These are phyloP conservation scores for Octodon degus DNA, from an alignment of 2,113 vertebrate genomes.

Conservation along the genomic window DNA sequence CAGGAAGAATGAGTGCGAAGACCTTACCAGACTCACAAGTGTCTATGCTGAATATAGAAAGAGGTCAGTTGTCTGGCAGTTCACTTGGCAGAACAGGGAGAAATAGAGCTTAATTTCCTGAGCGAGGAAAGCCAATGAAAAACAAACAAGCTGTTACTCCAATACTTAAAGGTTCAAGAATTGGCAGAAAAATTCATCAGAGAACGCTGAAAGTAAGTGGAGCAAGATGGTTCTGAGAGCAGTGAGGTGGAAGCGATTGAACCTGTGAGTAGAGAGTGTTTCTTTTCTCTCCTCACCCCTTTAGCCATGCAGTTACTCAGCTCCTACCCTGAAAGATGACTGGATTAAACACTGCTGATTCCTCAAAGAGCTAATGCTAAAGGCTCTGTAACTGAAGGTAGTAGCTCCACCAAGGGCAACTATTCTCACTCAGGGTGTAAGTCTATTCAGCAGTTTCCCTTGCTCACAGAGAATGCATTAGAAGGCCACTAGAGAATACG, in stretches of 20 bases:
- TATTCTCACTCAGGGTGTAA: neutral
- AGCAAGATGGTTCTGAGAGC: neutral
- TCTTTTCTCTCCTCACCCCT: neutral
- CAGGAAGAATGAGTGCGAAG: neutral
- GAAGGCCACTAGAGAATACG: neutral
- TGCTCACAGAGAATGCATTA: no score
- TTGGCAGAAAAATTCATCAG: neutral
- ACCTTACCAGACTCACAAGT: neutral
- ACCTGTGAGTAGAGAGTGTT: neutral
- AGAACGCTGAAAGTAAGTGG: neutral
- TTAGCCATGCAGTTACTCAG: neutral
- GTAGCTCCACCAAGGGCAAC: neutral
- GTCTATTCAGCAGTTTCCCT: neutral
- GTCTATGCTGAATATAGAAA: neutral
- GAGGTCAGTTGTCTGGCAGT: neutral
- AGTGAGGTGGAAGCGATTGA: neutral
- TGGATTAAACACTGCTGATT: neutral
- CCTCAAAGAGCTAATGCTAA: neutral
- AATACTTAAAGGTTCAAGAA: neutral
- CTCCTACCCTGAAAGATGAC: rapidly evolving
- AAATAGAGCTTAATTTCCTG: neutral
- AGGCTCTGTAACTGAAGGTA: neutral
- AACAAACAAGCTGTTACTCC: neutral
- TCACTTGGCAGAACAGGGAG: neutral
- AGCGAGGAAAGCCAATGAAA: neutral